Evolutionary conservation across 2,113 vertebrate genomes (phyloP).

Genomic region (Tachysurus vachellii): DNA sequence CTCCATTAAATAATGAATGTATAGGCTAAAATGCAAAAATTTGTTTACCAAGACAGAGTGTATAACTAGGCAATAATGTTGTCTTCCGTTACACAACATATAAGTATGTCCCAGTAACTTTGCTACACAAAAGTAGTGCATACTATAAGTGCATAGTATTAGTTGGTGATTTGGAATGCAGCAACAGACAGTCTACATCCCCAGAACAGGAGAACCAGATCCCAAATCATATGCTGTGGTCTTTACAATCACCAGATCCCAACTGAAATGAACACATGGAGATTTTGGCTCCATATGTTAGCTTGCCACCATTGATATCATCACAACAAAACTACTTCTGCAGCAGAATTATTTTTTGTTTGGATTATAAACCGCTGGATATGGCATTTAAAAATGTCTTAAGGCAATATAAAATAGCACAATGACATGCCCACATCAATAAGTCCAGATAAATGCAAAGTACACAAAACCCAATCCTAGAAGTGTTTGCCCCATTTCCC

Average conservation of each 20-base stretch:
- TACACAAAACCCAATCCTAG: neutral
- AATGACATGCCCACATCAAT: no score
- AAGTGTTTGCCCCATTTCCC: neutral
- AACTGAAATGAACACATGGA: neutral
- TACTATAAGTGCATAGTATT: no score
- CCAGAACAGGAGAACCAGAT: no score
- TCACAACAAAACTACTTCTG: neutral
- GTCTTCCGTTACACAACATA: no score
- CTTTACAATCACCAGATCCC: neutral
- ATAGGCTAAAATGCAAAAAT: no score
- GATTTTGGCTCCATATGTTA: neutral
- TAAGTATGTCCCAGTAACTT: no score
- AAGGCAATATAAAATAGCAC: neutral
- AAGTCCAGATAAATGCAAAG: neutral
- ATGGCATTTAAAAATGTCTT: neutral
- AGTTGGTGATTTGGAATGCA: no score
- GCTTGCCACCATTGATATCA: neutral
- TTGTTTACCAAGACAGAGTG: no score
- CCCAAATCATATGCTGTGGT: neutral
- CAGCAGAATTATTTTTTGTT: neutral
- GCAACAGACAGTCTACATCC: no score
- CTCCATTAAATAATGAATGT: neutral
- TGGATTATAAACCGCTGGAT: neutral
- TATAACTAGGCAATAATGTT: no score
- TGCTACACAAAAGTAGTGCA: no score